Percentiles rank a stretch among this genome's conserved stretches.
These are phyloP conservation scores for Pachyseris speciosa DNA, from an alignment of 64 coral and sea anemone genomes.

Conservation along the genomic window DNA sequence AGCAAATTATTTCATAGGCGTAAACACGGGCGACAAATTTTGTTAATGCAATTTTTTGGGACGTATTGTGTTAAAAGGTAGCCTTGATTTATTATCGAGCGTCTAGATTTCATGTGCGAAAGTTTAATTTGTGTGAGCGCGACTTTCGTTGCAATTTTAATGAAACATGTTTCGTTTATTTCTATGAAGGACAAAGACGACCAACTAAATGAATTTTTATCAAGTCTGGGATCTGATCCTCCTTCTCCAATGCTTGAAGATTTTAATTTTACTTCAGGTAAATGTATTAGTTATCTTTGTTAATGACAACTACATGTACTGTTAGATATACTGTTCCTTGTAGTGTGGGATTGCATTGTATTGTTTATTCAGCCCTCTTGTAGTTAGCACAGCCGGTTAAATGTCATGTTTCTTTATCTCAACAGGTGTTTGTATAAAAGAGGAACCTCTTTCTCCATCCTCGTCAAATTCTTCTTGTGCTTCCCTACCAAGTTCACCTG, in stretches of 20 bases:
- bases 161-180: constrained; percentile 25
- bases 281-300: background rate
- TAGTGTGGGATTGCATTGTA: background rate
- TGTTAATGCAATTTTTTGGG: background rate
- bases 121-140: background rate
- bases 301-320: background rate
- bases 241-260: constrained; percentile 59
- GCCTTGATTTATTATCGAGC: background rate
- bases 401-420: background rate
- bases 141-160: constrained; percentile 22
- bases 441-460: constrained; percentile 71
- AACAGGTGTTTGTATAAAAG: constrained; percentile 64
- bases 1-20: background rate
- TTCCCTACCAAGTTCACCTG: constrained; percentile 77
- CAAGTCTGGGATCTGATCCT: constrained; percentile 77
- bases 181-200: constrained; percentile 67
- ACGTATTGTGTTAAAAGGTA: background rate
- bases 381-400: background rate
- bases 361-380: background rate
- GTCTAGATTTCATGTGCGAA: background rate
- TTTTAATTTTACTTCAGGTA: constrained; percentile 32
- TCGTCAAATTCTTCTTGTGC: constrained; percentile 63
- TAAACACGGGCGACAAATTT: background rate
- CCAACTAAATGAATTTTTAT: constrained; percentile 83
- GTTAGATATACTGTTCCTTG: background rate